Percentiles rank a stretch among this genome's conserved stretches.
Evolutionary conservation across 2,113 vertebrate species (phyloP).

Genomic region (Pollachius pollachius): DNA sequence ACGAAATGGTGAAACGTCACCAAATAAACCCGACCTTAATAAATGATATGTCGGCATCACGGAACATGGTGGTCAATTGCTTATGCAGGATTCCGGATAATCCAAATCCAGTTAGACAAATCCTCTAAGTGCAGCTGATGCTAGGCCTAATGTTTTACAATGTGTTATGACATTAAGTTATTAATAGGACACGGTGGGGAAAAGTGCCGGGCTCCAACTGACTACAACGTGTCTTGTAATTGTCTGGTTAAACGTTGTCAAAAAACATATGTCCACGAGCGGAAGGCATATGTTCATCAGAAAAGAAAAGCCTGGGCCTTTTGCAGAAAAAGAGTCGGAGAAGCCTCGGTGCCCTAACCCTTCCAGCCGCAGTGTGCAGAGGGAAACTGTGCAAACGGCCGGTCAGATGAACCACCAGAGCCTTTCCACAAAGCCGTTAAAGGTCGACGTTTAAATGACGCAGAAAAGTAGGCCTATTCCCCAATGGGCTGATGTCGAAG

Average conservation of each 20-base stretch:
- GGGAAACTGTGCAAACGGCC: slow-evolving; percentile 41
- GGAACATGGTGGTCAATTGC: not conserved
- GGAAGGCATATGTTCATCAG: too few relatives aligned
- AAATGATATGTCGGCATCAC: not conserved
- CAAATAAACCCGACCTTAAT: too few relatives aligned
- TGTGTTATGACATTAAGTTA: slow-evolving; percentile 2
- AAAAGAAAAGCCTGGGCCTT: too few relatives aligned
- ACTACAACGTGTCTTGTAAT: too few relatives aligned
- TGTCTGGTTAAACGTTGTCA: too few relatives aligned
- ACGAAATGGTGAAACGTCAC: too few relatives aligned
- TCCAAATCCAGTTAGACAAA: slow-evolving; percentile 3
- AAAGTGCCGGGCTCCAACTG: not conserved
- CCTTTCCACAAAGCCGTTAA: slow-evolving; percentile 63
- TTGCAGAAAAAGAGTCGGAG: slow-evolving; percentile 43
- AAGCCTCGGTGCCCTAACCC: slow-evolving; percentile 35
- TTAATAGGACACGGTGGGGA: not conserved
- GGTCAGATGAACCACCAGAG: slow-evolving; percentile 45
- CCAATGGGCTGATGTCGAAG: slow-evolving; percentile 57
- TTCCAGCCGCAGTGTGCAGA: slow-evolving; percentile 51
- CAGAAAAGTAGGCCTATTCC: slow-evolving; percentile 62
- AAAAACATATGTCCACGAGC: slow-evolving; percentile 29
- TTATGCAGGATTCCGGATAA: not conserved
- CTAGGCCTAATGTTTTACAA: not conserved
- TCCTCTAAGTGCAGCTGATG: not conserved
- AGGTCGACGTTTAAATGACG: slow-evolving; percentile 71